phyloP scores from a whole-genome alignment of 1,140 invertebrate species.

The Scylla paramamosain region DNA sequence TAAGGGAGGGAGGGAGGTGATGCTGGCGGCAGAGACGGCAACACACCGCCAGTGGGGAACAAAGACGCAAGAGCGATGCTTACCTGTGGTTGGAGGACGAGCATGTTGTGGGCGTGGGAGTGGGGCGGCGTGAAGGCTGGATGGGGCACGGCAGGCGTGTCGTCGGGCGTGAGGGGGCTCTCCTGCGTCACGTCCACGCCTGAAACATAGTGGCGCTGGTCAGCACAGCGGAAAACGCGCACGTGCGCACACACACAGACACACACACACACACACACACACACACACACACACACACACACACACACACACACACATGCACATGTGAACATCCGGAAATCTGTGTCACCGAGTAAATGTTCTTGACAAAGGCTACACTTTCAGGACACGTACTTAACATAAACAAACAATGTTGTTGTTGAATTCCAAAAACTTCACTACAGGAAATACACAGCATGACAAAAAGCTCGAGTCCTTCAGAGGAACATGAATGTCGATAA shows the following conservation, averaged over 20 bases:
- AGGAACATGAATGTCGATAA: neutral
- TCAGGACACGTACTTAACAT: neutral
- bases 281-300: neutral
- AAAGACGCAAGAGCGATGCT: slow-evolving; percentile 70
- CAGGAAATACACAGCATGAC: neutral
- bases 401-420: neutral
- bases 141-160: slow-evolving; percentile 79
- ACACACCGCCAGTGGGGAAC: slow-evolving; percentile 16
- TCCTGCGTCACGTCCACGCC: slow-evolving; percentile 77
- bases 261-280: neutral
- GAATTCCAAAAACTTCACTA: neutral
- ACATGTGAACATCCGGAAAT: no score
- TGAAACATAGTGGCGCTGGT: neutral
- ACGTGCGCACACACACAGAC: neutral
- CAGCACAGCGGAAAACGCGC: neutral
- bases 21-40: slow-evolving; percentile 47
- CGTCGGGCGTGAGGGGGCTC: slow-evolving; percentile 71
- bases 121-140: slow-evolving; percentile 79
- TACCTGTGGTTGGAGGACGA: slow-evolving; percentile 85
- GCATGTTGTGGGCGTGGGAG: slow-evolving; percentile 84
- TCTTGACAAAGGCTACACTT: neutral
- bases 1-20: neutral
- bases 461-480: neutral
- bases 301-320: neutral
- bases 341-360: neutral